Evolutionary conservation across 30 jellyfish, hydroid and myxozoan genomes (phyloP).

Genomic region (Nemopilema nomurai): DNA sequence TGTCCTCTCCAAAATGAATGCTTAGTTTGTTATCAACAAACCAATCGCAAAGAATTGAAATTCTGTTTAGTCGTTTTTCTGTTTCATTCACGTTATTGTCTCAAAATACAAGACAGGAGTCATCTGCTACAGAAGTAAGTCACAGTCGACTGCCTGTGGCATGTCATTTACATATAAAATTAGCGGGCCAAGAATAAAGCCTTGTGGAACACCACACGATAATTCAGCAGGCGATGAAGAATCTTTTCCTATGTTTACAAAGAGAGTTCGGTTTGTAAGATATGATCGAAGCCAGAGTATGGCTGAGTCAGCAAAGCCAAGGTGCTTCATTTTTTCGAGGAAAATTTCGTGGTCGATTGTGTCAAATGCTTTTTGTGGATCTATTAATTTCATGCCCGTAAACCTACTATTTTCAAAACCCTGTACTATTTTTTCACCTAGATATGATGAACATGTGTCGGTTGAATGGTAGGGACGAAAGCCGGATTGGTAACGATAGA

Average conservation of each 20-base stretch:
- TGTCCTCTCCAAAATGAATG: too few species aligned
- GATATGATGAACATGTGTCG: too few species aligned
- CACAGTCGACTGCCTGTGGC: constrained; percentile 55
- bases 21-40: too few species aligned
- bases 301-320: constrained; percentile 31
- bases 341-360: constrained; percentile 2
- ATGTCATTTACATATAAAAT: constrained; percentile 6
- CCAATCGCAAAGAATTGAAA: too few species aligned
- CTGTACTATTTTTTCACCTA: too few species aligned
- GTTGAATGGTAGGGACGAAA: too few species aligned
- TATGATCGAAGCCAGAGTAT: constrained; percentile 23
- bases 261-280: constrained; percentile 16
- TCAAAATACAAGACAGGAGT: constrained; percentile 27
- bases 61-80: background rate
- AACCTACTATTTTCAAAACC: too few species aligned
- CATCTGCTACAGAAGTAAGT: constrained; percentile 37
- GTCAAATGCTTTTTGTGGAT: too few species aligned
- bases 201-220: constrained; percentile 60
- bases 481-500: constrained; percentile 11
- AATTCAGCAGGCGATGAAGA: background rate
- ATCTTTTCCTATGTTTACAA: constrained; percentile 18
- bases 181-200: background rate
- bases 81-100: constrained; percentile 4
- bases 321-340: constrained; percentile 21
- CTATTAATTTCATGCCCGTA: too few species aligned